Evolutionary conservation across 2,113 vertebrate genomes (phyloP), one percentile per base, ranked within the genome.

Genomic region (Laticauda laticaudata): DNA sequence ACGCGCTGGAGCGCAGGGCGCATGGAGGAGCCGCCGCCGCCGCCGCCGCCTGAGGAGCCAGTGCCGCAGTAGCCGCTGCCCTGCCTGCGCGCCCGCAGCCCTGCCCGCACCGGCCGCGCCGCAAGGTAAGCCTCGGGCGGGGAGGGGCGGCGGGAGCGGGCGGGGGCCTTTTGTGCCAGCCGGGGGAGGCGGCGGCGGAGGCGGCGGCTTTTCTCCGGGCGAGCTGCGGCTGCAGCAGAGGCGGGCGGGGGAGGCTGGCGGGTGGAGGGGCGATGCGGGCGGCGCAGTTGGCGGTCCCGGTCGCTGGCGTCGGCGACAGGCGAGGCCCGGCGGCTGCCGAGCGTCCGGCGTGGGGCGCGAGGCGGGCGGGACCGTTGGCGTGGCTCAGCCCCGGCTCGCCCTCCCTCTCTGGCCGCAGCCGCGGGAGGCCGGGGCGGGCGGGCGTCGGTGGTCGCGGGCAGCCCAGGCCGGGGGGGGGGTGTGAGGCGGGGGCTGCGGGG

Each of bases 1-100:
- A 97, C 96, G 95, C 93, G 97, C 96, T 94, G 97, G 97, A 97
- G 97, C 98, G 81, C 98, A 97, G 96, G 97, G 96, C 97, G 97
- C 61, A 94, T 97, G 96, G 97, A 97, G 86, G 89, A 90, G 93
- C 64, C 64, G 64, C 64, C 64, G 64, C 64, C 61, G 97, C 98
- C 97, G 97, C 97, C 81, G 88, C 29, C 29, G 97, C 48, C 48
- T 51, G 98, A 97, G 96, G 97, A 57, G 88, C 87, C 92, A 94
- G 94, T 89, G 94, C 59, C 75, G 93, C 94, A 87, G 90, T 89
- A 89, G 90, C 87, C 86, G 45, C 87, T 93, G 61, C 90, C 88
- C 45, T 91, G 81, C 90, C 87, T 75, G n/a, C 39, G 85, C 94
- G 61, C 64, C 93, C 55, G 91, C 59, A 87, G 34, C 39, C 51